Conservation (phyloP, 2,797 vertebrate species). For the Paedocypris micromegethes region DNA sequence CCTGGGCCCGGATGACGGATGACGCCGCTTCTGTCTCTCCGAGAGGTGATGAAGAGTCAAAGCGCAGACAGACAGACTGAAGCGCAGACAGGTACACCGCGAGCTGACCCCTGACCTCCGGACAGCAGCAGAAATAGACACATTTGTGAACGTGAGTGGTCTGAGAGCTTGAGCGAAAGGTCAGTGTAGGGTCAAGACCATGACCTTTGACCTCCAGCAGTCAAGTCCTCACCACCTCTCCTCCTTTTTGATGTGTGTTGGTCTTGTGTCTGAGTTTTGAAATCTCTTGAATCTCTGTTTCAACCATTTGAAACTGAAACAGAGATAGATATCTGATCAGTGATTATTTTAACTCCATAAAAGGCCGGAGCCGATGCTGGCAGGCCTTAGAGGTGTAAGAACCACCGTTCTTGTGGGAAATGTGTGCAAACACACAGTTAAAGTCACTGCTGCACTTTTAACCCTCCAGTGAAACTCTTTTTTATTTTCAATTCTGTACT, state of each 20-base stretch:
- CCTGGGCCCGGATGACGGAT: slow-evolving; percentile 68
- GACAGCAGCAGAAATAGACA: slow-evolving; percentile 42
- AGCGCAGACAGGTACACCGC: not conserved
- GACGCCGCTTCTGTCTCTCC: slow-evolving; percentile 56
- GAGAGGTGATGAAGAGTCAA: slow-evolving; percentile 53
- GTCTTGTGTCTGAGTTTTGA: not conserved
- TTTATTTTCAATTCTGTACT: slow-evolving; percentile 27
- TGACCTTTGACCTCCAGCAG: slow-evolving; percentile 54
- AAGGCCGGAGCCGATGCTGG: too few species aligned
- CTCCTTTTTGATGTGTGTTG: not conserved
- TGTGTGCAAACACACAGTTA: not conserved
- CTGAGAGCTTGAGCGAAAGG: slow-evolving; percentile 57
- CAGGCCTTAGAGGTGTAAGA: too few species aligned
- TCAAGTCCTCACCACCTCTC: slow-evolving; percentile 30
- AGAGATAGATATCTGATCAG: too few species aligned
- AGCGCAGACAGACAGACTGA: slow-evolving; percentile 44
- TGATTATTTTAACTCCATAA: too few species aligned
- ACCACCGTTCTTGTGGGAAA: not conserved
- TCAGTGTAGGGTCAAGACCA: slow-evolving; percentile 67
- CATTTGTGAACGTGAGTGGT: too few species aligned
- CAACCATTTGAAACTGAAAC: too few species aligned
- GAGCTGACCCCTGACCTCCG: not conserved
- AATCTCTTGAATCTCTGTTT: too few species aligned
- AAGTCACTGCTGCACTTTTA: not conserved
- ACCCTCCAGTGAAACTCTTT: not conserved